phyloP scores from a whole-genome alignment of 2,888 invertebrate species.

The Linnaemya vulpina region DNA sequence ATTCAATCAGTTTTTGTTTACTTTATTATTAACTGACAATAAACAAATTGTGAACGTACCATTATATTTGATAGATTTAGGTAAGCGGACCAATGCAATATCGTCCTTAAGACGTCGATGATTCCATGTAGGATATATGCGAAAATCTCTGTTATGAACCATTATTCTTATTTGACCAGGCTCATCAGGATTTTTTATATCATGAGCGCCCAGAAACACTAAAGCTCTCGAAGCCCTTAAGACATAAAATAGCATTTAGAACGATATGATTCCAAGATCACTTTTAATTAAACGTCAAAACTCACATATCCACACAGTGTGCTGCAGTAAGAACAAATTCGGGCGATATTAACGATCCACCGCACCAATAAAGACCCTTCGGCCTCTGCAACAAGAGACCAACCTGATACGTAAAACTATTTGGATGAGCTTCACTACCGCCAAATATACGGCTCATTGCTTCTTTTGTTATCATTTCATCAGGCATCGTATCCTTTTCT shows the following conservation, averaged over 20 bases:
- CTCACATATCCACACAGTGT: conserved; percentile 81
- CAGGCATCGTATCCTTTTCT: conserved; percentile 78
- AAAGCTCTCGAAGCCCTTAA: conserved; percentile 80
- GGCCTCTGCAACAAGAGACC: conserved; percentile 80
- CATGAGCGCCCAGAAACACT: conserved; percentile 81
- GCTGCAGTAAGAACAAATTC: conserved; percentile 81
- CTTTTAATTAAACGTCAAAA: conserved; percentile 31
- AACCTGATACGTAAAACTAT: conserved; percentile 81
- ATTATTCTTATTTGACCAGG: conserved; percentile 82
- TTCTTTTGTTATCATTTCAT: conserved; percentile 77
- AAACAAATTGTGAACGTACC: conserved; percentile 74
- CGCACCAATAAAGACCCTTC: conserved; percentile 81
- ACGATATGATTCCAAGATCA: conserved; percentile 20
- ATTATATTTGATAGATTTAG: conserved; percentile 78
- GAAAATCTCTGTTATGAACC: conserved; percentile 79
- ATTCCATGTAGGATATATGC: conserved; percentile 82
- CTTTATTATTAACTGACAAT: no score
- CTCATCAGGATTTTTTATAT: conserved; percentile 81
- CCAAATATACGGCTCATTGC: conserved; percentile 82
- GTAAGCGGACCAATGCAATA: conserved; percentile 80
- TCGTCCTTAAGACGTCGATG: conserved; percentile 80
- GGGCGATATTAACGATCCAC: conserved; percentile 81
- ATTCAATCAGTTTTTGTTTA: no score
- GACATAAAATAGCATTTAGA: conserved; percentile 51
- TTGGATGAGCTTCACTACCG: conserved; percentile 79